Conservation (phyloP, 2,888 invertebrate genomes). For the Eupeodes luniger region DNA sequence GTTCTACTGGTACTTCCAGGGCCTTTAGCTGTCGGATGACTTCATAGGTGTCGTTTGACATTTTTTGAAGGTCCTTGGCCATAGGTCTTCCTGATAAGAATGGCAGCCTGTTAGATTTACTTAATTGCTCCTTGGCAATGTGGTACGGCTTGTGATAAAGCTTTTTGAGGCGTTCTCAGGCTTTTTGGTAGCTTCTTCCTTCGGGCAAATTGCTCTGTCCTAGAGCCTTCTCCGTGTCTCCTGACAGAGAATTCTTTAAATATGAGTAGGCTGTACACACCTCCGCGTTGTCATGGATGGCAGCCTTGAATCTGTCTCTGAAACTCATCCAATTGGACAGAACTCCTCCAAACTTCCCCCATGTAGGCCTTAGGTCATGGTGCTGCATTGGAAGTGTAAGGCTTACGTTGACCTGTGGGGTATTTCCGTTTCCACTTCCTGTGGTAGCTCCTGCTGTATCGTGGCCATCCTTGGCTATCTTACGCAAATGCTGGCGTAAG, state of each 20-base stretch:
- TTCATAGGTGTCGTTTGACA: background rate
- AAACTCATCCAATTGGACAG: conserved; percentile 28
- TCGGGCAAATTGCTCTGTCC: background rate
- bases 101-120: background rate
- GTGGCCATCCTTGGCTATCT: too few relatives aligned
- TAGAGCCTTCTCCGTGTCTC: background rate
- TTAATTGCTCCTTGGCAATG: background rate
- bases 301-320: background rate
- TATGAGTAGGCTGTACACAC: conserved; percentile 18
- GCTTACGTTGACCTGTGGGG: background rate
- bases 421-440: too few relatives aligned
- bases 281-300: background rate
- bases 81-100: background rate
- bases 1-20: background rate
- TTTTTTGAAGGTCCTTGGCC: background rate
- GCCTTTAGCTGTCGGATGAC: background rate
- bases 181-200: conserved; percentile 13
- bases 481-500: too few relatives aligned
- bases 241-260: background rate
- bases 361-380: conserved; percentile 12
- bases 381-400: background rate
- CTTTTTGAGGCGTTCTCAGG: background rate
- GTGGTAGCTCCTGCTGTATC: too few relatives aligned
- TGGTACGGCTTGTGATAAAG: background rate
- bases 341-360: conserved; percentile 47